Percentiles rank a stretch among this genome's conserved stretches.
Conservation (phyloP, 30 jellyfish, hydroid and myxozoan genomes). For the Cassiopea xamachana region DNA sequence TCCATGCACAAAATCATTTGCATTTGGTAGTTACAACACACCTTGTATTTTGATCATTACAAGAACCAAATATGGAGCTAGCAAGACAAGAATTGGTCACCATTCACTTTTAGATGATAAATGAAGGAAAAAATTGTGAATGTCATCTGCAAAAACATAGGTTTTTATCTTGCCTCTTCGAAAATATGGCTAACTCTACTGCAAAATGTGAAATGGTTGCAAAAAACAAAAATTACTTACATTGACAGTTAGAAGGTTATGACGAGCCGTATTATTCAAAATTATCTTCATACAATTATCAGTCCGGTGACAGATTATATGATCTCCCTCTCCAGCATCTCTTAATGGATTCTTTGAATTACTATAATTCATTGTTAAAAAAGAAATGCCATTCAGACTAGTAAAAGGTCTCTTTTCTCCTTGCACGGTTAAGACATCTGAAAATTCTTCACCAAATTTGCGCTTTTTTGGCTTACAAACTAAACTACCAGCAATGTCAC, state of each 20-base stretch:
- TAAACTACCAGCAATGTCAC: conserved; percentile 17
- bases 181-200: too few species aligned
- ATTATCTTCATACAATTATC: conserved; percentile 73
- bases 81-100: too few species aligned
- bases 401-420: conserved; percentile 3
- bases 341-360: conserved; percentile 65
- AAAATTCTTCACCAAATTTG: conserved; percentile 19
- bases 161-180: too few species aligned
- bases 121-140: too few species aligned
- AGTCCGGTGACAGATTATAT: conserved; percentile 51
- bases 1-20: too few species aligned
- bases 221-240: conserved; percentile 48
- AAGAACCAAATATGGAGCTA: too few species aligned
- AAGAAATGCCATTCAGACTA: neutral
- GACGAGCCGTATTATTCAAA: conserved; percentile 76
- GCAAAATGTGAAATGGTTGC: too few species aligned
- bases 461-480: conserved; percentile 43
- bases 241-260: conserved; percentile 71
- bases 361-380: neutral
- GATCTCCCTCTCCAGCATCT: conserved; percentile 70
- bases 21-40: too few species aligned
- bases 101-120: too few species aligned
- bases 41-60: too few species aligned
- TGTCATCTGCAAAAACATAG: too few species aligned
- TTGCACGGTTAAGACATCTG: neutral